Base-by-base conservation (phyloP, 2,888 invertebrate species). In the Cremastinae sp. region DNA sequence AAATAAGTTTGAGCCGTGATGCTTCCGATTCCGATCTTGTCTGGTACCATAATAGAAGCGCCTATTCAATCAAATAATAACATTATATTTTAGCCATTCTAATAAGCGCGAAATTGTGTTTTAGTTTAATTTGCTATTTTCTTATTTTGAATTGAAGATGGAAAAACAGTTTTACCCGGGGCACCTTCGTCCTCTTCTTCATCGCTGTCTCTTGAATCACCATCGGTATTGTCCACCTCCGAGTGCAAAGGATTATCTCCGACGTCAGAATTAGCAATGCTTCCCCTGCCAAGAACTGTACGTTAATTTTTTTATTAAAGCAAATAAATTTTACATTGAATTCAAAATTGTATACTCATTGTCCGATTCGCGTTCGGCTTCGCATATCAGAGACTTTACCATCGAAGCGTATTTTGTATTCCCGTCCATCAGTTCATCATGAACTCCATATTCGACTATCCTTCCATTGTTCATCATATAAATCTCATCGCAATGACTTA, bases 401-500 rank as follows among this genome's bases (percentile, higher is more conserved):
- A 89, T 85, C 0, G 78, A 45, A 2, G 88, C 85, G 58, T 90
- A 90, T 65, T 90, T 90, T 37, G 79, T 83, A 43, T 85, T 85
- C 8, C 84, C 77, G 16, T 85, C 82, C 86, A 92, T 88, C 20
- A 93, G 86, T 49, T 91, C 87, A 1, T 89, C 85, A 80, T 93
- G 93, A 22, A 90, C 90, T 8, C 93, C 93, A 70, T 90, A 87
- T 78, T 92, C 93, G 1, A 90, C 87, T 20, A 93, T 91, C 71
- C 86, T 84, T 0, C 93, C 93, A 53, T 91, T 91, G 64, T 91
- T 91, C 89, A 94, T 89, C 75, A 92, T 90, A 39, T 92, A 86
- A 37, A 94, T 91, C 72, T 91, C 90, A 86, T 93, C 92, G 85
- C 93, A 94, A 59, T 91, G 89, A 70, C 89, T 90, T 68, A 93